These are phyloP conservation scores for Upupa epops DNA, from an alignment of 2,113 vertebrate genomes.

Conservation along the genomic window DNA sequence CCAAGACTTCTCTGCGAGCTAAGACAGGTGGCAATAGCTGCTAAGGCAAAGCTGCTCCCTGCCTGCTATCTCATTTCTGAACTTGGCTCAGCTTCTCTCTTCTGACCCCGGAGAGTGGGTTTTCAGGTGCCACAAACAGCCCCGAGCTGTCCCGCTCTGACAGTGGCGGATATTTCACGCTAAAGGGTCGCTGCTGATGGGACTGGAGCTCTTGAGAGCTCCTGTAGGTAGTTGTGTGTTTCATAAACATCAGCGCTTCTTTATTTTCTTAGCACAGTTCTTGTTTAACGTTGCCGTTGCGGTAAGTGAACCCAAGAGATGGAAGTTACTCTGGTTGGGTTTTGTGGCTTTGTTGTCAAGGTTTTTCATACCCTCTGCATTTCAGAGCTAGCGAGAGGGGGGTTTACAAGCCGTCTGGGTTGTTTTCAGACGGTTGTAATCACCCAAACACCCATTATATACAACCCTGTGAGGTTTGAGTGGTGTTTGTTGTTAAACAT, in stretches of 20 bases:
- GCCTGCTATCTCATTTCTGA: slow-evolving; percentile 11
- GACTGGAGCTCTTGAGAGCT: neutral
- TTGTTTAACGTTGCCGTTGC: neutral
- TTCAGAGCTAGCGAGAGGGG: neutral
- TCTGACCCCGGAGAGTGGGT: neutral
- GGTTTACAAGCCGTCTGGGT: neutral
- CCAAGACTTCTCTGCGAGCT: fast-evolving
- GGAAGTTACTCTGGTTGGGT: neutral
- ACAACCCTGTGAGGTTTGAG: neutral
- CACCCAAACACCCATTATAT: neutral
- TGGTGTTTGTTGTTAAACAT: neutral
- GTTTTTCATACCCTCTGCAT: neutral
- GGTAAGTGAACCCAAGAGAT: neutral
- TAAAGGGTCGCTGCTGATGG: neutral
- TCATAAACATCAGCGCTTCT: neutral
- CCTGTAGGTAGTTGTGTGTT: fast-evolving
- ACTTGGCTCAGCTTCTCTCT: neutral
- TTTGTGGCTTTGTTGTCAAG: neutral
- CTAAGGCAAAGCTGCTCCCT: neutral
- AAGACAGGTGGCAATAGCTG: neutral
- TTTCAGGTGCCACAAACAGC: neutral
- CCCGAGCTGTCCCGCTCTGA: fast-evolving
- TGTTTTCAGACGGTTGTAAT: neutral
- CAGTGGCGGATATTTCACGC: neutral
- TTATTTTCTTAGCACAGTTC: neutral